phyloP scores from a whole-genome alignment of 2,797 vertebrate genomes.

The Mus minutoides region DNA sequence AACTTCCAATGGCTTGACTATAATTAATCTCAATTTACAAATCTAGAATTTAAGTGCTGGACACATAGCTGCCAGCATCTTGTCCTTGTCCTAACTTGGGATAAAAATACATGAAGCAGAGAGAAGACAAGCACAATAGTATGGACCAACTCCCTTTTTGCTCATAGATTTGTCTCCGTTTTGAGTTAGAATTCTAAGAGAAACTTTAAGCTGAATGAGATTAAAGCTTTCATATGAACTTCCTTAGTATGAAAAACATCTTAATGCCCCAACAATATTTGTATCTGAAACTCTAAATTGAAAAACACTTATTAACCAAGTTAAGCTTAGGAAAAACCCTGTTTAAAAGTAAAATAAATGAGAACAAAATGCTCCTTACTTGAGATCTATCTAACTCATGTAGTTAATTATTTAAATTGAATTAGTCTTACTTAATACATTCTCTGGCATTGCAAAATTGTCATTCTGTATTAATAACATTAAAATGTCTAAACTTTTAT shows the following conservation, averaged over 20 bases:
- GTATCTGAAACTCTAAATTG: background rate
- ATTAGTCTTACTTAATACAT: background rate
- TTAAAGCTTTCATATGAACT: background rate
- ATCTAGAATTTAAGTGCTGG: background rate
- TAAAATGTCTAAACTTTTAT: background rate
- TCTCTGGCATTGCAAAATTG: background rate
- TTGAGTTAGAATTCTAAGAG: background rate
- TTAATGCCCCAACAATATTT: background rate
- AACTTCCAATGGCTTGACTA: background rate
- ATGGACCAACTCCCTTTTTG: background rate
- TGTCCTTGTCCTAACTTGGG: background rate
- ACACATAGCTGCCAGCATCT: background rate
- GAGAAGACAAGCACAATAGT: background rate
- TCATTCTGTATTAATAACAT: background rate
- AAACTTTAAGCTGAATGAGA: background rate
- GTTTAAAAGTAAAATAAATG: background rate
- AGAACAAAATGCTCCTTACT: background rate
- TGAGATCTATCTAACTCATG: background rate
- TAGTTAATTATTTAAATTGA: background rate
- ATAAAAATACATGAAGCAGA: background rate
- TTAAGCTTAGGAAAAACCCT: background rate
- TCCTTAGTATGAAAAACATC: background rate
- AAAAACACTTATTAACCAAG: background rate
- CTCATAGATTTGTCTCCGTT: background rate
- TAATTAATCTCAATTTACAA: background rate